These are phyloP conservation scores for Myrmophylax atrothorax DNA, from an alignment of 2,113 vertebrate genomes.

Conservation along the genomic window DNA sequence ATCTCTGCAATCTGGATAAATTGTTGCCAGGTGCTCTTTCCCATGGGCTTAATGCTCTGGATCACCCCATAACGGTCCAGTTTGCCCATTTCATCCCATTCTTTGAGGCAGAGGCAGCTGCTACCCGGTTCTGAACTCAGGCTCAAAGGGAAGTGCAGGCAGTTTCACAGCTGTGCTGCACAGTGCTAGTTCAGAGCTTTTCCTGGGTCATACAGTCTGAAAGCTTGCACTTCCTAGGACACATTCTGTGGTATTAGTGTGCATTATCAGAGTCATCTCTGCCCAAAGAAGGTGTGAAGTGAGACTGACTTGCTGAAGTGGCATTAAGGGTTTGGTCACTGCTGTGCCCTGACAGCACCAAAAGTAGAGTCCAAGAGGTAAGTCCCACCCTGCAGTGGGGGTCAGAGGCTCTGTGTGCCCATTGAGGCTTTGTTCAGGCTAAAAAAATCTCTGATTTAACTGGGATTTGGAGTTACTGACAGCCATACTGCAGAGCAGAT, in stretches of 20 bases:
- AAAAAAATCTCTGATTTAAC: background rate
- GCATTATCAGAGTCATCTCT: background rate
- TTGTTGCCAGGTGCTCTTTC: background rate
- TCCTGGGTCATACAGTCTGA: accelerated
- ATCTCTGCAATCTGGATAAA: accelerated
- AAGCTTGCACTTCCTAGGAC: background rate
- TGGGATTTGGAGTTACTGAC: background rate
- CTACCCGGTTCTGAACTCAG: background rate
- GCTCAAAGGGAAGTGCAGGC: background rate
- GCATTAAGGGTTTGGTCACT: background rate
- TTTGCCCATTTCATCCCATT: background rate
- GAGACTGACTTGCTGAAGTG: background rate
- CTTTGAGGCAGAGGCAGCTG: background rate
- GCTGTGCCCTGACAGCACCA: background rate
- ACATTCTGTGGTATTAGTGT: background rate
- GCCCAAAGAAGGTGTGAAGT: background rate
- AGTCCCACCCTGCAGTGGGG: background rate
- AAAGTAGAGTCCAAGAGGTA: background rate
- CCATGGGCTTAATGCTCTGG: accelerated
- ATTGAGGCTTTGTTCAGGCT: accelerated
- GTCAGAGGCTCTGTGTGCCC: background rate
- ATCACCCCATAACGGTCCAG: background rate
- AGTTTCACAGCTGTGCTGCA: background rate
- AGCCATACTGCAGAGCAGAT: background rate
- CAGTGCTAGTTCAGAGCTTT: background rate